Evolutionary conservation across 2,888 invertebrate genomes (phyloP), one percentile per base, ranked within the genome.

Genomic region (Aleiodes testaceus): DNA sequence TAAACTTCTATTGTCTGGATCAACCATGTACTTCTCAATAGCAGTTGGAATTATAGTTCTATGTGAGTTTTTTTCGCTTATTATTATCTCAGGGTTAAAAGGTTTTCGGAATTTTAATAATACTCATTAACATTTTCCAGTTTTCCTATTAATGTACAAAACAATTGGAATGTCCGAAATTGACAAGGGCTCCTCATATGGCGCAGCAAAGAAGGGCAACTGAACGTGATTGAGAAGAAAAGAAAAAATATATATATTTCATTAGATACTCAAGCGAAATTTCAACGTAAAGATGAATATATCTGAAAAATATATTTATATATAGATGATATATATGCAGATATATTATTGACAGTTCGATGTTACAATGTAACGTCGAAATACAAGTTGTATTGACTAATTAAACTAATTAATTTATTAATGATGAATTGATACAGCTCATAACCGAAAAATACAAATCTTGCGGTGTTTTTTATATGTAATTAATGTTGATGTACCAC

Each of bases 161-260:
- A 92, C 94, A 55, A 94, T 96, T 80, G 93, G 93, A 66, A 93
- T 94, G 92, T 94, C 95, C 1, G 92, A 95, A 88, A 95, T 95
- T 79, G 94, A 93, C 84, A 93, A 94, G 87, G 94, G 92, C 47
- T 96, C 96, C 30, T 93, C 93, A 45, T 96, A 96, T 84, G 96
- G 96, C 75, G 89, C 91, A 66, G 89, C 90, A 79, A 91, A 90
- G 84, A 88, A 89, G 78, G 80, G 75, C 67, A 81, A 87, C 70
- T 88, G 79, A 44, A 50, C 52, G 11, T 63, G 22, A 72, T 16
- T 16, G 11, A 50, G 16, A 45, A 42, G n/a, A 26, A 9, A 22
- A 49, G 59, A 18, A 26, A 59, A 59, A 22, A 65, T 45, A 16
- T 22, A 66, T 52, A 59, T 52, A 59, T 68, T 14, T 53, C 12